Conservation (phyloP, 64 coral and sea anemone species). For the Stylophora pistillata region DNA sequence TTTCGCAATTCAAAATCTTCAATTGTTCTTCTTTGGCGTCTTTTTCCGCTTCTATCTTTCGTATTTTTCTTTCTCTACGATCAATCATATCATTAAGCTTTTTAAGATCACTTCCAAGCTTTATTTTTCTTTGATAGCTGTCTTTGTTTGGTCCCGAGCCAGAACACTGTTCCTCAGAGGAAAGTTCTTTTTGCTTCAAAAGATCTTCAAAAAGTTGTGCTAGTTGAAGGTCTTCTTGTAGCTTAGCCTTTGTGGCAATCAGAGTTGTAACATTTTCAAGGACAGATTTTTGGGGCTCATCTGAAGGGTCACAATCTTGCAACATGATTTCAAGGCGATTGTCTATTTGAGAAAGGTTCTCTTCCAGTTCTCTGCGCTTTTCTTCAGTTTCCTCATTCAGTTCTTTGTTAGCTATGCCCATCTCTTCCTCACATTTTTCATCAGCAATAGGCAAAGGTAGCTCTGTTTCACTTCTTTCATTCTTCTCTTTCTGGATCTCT, state of each 20-base stretch:
- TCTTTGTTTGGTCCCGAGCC: not conserved
- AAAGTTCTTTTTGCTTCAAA: constrained; percentile 17
- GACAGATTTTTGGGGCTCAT: not conserved
- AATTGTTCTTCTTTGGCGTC: not conserved
- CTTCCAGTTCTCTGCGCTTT: constrained; percentile 3
- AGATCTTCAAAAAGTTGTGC: no score
- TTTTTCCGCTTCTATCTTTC: not conserved
- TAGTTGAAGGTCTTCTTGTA: constrained; percentile 15
- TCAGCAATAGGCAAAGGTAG: not conserved
- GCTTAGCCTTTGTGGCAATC: constrained; percentile 18
- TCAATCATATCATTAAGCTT: constrained; percentile 33
- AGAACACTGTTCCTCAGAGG: not conserved
- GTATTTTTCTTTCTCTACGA: not conserved
- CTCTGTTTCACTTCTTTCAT: not conserved
- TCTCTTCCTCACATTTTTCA: not conserved
- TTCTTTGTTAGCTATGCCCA: not conserved
- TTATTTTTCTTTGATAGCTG: not conserved
- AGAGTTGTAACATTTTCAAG: constrained; percentile 24
- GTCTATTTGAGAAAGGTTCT: constrained; percentile 1
- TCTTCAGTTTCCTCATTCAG: not conserved
- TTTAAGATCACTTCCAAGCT: not conserved
- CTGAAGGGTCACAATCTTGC: not conserved
- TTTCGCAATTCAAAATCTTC: not conserved
- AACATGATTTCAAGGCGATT: not conserved
- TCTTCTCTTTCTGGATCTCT: not conserved